Base-by-base conservation (phyloP, 37 sponge, comb jelly and placozoan genomes). In the Bolinopsis microptera region DNA sequence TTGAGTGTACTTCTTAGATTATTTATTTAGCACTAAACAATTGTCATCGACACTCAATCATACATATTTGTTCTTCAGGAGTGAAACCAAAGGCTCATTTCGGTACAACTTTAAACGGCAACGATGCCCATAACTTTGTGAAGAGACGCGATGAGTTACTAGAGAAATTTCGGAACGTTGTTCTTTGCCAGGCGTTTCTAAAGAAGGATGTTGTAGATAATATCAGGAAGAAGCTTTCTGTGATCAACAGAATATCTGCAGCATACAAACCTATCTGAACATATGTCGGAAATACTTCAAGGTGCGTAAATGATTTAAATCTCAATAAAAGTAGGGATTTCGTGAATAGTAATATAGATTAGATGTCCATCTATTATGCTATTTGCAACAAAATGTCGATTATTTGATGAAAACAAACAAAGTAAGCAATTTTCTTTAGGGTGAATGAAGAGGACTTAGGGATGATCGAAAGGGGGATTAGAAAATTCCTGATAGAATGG, bases 101-200 rank as follows among this genome's bases (percentile, higher is more conserved):
- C 27, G 74, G 74, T 5, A 70, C 74, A 9, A 70, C 74, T 70
- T 24, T 70, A 70, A 70, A 70, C 27, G 74, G 74, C 23, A 70
- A 70, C n/a, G 74, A 70, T 18, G 74, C 23, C 27, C 27, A 70
- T 30, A 70, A 70, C 74, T 70, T 70, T 18, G n/a, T 70, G n/a
- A 70, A 70, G n/a, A 70, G 27, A 24, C 74, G 74, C 26, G 74
- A 70, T 70, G n/a, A 25, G 5, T 24, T 70, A 3, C 23, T 28
- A 3, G 27, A 70, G 27, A 18, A 70, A 9, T 70, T 70, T 70
- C 27, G 74, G 74, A 24, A 18, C n/a, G n/a, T 2, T 28, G 74
- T 24, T 24, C 23, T 70, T 70, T 3, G 2, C 8, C 26, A 23
- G 5, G 2, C 23, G 26, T 70, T 70, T 18, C 74, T 70, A 28